phyloP scores from a whole-genome alignment of 2,797 vertebrate species.

The Hyperoplus immaculatus region DNA sequence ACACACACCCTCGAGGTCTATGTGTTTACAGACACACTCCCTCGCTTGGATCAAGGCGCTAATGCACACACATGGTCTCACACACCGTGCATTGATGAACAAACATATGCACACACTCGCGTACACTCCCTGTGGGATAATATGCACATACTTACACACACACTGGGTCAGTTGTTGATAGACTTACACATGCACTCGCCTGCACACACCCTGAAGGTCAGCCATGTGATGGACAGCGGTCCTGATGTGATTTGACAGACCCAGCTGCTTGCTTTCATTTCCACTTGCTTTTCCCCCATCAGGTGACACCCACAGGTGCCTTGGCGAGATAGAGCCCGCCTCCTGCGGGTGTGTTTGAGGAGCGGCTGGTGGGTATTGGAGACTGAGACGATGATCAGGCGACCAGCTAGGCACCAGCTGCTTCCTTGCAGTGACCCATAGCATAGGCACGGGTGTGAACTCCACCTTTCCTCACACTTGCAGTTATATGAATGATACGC shows the following conservation, averaged over 20 bases:
- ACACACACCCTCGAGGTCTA: slow-evolving; percentile 75
- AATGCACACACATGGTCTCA: slow-evolving; percentile 78
- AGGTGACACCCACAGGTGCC: slow-evolving; percentile 89
- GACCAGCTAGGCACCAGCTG: slow-evolving; percentile 75
- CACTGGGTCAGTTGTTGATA: slow-evolving; percentile 63
- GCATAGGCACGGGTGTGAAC: slow-evolving; percentile 50
- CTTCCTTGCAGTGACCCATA: slow-evolving; percentile 70
- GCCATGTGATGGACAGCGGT: slow-evolving; percentile 81
- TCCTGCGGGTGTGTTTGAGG: slow-evolving; percentile 65
- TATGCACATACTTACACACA: slow-evolving; percentile 72
- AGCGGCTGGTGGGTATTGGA: slow-evolving; percentile 57
- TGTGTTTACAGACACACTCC: slow-evolving; percentile 77
- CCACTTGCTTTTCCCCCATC: slow-evolving; percentile 82
- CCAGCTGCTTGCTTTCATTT: slow-evolving; percentile 87
- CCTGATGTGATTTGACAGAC: slow-evolving; percentile 84
- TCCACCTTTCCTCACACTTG: slow-evolving; percentile 48
- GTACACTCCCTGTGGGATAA: slow-evolving; percentile 79
- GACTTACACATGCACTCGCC: slow-evolving; percentile 56
- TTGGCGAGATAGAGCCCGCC: slow-evolving; percentile 70
- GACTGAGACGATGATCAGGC: slow-evolving; percentile 51
- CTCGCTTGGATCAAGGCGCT: slow-evolving; percentile 71
- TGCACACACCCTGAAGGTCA: slow-evolving; percentile 80
- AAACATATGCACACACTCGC: slow-evolving; percentile 77
- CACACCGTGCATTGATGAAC: slow-evolving; percentile 75
- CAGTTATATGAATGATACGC: slow-evolving; percentile 34